Conservation (phyloP, 2,888 invertebrate species). For the Gymnosoma rotundatum region DNA sequence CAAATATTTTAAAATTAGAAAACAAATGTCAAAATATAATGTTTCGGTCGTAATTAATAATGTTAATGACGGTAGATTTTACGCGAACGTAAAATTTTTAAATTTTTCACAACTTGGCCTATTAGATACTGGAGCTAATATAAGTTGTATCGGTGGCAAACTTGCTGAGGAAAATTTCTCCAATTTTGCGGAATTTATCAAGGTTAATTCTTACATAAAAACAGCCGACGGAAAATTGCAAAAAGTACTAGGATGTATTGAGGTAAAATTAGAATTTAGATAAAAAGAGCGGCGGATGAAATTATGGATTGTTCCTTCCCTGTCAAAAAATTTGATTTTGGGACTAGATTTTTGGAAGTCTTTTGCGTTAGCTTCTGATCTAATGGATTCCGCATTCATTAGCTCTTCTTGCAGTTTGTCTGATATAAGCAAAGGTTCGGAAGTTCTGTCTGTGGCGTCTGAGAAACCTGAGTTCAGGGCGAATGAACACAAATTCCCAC, state of each 20-base stretch:
- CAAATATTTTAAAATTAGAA: conserved; percentile 6
- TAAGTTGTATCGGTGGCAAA: conserved; percentile 7
- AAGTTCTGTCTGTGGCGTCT: neutral
- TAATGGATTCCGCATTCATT: neutral
- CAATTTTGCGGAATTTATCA: neutral
- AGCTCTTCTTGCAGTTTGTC: neutral
- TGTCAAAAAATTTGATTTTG: neutral
- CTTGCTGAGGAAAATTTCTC: conserved; percentile 19
- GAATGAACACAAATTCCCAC: too few relatives aligned
- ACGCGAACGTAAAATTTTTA: conserved; percentile 16
- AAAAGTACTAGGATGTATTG: neutral
- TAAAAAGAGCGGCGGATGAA: neutral
- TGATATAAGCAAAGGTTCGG: neutral
- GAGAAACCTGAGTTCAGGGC: too few relatives aligned
- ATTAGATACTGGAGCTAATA: conserved; percentile 1
- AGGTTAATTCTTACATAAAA: neutral
- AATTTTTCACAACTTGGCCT: conserved; percentile 1
- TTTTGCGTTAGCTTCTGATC: neutral
- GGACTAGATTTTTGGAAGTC: conserved; percentile 32
- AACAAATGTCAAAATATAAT: neutral
- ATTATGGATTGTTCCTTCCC: conserved; percentile 10
- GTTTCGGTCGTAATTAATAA: neutral
- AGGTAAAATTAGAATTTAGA: neutral
- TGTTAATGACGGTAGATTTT: neutral
- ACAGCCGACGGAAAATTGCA: conserved; percentile 11